Conservation (phyloP, 2,888 invertebrate species). For the Chymomyza amoena region DNA sequence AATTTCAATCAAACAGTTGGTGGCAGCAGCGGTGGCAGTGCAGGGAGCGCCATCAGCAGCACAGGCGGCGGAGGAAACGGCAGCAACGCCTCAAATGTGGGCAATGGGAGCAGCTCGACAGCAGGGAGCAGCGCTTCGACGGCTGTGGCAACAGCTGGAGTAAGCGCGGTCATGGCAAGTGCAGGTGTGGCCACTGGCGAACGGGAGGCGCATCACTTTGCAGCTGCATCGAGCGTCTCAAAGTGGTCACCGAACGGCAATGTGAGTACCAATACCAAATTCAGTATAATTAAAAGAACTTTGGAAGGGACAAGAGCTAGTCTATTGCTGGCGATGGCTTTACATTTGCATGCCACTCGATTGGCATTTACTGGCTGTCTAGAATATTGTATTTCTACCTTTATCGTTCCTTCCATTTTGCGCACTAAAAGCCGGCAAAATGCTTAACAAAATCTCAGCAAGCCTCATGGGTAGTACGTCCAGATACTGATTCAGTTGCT, state of each 20-base stretch:
- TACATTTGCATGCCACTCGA: conserved; percentile 27
- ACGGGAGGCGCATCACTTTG: conserved; percentile 73
- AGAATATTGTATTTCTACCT: background rate
- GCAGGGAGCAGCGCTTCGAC: conserved; percentile 62
- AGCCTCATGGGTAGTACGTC: conserved; percentile 12
- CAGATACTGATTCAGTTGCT: conserved; percentile 2
- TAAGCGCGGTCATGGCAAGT: conserved; percentile 32
- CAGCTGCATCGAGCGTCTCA: conserved; percentile 68
- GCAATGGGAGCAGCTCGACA: conserved; percentile 51
- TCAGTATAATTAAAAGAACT: background rate
- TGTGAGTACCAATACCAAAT: conserved; percentile 69
- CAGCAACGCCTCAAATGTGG: conserved; percentile 68
- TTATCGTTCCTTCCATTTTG: conserved; percentile 37
- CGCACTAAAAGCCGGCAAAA: conserved; percentile 47
- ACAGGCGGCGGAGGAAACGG: conserved; percentile 52
- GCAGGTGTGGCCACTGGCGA: conserved; percentile 33
- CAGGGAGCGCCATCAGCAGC: conserved; percentile 22
- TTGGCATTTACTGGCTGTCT: conserved; percentile 4
- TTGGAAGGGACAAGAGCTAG: background rate
- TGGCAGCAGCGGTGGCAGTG: conserved; percentile 67
- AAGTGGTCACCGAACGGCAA: conserved; percentile 78
- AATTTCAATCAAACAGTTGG: conserved; percentile 74
- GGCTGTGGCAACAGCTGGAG: conserved; percentile 45
- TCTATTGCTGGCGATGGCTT: conserved; percentile 11
- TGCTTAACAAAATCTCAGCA: conserved; percentile 37